A percentile compares a stretch with the other conserved stretches of the same genome.
Evolutionary conservation across 2,888 invertebrate genomes (phyloP).

Genomic region (Nomada flava): DNA sequence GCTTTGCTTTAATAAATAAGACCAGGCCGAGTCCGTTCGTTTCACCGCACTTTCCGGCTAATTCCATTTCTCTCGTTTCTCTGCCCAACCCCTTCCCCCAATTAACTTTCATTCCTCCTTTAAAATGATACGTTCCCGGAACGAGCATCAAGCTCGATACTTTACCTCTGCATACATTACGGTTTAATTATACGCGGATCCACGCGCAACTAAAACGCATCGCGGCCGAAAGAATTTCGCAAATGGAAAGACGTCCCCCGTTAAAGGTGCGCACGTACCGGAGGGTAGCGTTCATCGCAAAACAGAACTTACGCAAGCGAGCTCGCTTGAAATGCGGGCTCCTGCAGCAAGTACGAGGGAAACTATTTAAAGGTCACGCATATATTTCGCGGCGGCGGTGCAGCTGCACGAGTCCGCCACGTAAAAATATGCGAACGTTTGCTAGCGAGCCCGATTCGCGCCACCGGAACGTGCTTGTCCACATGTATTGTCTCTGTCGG

Average conservation of each 20-base stretch:
- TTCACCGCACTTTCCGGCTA: slow-evolving; percentile 34
- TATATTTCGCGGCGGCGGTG: slow-evolving; percentile 59
- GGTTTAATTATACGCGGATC: background rate
- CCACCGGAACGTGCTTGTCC: slow-evolving; percentile 12
- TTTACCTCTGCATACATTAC: background rate
- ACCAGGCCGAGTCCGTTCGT: slow-evolving; percentile 59
- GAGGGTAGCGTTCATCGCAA: slow-evolving; percentile 46
- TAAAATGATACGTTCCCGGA: background rate
- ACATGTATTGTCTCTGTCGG: slow-evolving; percentile 30
- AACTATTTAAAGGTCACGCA: slow-evolving; percentile 66
- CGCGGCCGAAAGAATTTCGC: background rate
- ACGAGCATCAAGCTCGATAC: background rate
- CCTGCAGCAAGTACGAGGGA: slow-evolving; percentile 52
- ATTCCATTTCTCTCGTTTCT: slow-evolving; percentile 41
- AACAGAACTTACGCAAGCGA: slow-evolving; percentile 59
- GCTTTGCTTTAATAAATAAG: slow-evolving; percentile 72
- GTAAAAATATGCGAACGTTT: slow-evolving; percentile 57
- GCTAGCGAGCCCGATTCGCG: slow-evolving; percentile 38
- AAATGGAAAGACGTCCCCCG: slow-evolving; percentile 9
- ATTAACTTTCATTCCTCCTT: background rate
- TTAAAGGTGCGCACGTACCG: slow-evolving; percentile 23
- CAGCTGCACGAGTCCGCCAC: slow-evolving; percentile 57
- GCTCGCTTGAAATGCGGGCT: slow-evolving; percentile 65
- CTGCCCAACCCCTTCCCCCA: background rate
- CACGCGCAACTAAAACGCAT: background rate